Base-by-base conservation (phyloP, 2,888 invertebrate genomes). In the Epinotia nisella region DNA sequence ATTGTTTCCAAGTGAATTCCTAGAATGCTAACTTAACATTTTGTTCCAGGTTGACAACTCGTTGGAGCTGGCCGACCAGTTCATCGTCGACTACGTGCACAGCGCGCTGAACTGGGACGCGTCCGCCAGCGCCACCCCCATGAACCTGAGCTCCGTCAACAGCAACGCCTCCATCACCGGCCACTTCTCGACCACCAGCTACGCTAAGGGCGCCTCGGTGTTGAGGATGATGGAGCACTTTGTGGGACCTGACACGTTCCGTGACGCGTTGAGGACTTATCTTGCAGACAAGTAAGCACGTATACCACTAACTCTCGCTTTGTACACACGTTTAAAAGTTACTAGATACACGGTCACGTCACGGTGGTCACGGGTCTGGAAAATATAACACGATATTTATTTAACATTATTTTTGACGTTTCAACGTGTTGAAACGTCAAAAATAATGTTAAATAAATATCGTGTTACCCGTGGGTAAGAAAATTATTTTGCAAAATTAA, bases 51-150 rank as follows among this genome's bases (percentile, higher is more conserved):
- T 90, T 70, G 90, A 91, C 62, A 82, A 85, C 2, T 70, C 78
- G 4, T 76, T 93, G 3, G 92, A 93, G 76, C 78, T 93, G 41
- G 88, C 82, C 49, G 89, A 91, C 15, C 96, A 97, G 82, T 97
- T 97, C 78, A 94, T 97, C 0, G 90, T 96, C 0, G 95, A 95
- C 71, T 95, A 96, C 80, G 85, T 97, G 0, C 97, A 97, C 75
- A 88, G 91, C 1, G 96, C 95, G 11, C 90, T 97, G 55, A 86
- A 82, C 11, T 87, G 87, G 74, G 97, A 97, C 75, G 92, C 95
- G 17, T 87, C 92, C 0, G 78, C 83, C 0, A 78, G 81, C 0
- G 90, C 89, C 1, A 87, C 84, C 4, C 86, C 93, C 1, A 93
- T 93, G 78, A 90, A 91, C 71, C 94, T 94, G 69, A 94, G 94